These are phyloP conservation scores for Trachelipus rathkii DNA, from an alignment of 1,140 invertebrate genomes.

Conservation along the genomic window DNA sequence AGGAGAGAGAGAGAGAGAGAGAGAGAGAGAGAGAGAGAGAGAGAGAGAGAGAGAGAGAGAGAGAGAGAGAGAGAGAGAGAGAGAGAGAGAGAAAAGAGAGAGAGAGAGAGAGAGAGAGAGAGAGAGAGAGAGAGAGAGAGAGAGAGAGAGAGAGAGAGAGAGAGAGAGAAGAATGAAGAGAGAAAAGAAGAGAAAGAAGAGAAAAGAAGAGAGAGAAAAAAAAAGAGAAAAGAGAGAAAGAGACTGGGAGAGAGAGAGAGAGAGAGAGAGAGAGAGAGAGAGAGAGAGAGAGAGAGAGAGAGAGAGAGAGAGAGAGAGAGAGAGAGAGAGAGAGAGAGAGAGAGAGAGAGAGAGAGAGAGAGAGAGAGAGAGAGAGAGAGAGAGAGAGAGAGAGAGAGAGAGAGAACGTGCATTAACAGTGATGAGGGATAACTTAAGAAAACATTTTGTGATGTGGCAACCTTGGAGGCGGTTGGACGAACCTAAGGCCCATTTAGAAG, in stretches of 20 bases:
- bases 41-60: constrained; percentile 2
- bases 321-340: background rate
- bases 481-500: no score
- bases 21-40: constrained; percentile 2
- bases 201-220: background rate
- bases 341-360: background rate
- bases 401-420: no score
- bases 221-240: constrained; percentile 6
- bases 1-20: constrained; percentile 8
- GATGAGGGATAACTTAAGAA: no score
- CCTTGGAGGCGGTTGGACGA: no score
- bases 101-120: no score
- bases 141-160: background rate
- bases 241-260: background rate
- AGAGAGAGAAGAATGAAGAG: background rate
- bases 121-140: no score
- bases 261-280: background rate
- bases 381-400: background rate
- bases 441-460: no score
- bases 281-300: no score
- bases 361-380: background rate
- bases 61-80: background rate
- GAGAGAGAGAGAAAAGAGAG: background rate
- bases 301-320: no score
- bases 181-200: background rate